Conservation (phyloP, 2,888 invertebrate species). For the Cataglyphis altisquamis region DNA sequence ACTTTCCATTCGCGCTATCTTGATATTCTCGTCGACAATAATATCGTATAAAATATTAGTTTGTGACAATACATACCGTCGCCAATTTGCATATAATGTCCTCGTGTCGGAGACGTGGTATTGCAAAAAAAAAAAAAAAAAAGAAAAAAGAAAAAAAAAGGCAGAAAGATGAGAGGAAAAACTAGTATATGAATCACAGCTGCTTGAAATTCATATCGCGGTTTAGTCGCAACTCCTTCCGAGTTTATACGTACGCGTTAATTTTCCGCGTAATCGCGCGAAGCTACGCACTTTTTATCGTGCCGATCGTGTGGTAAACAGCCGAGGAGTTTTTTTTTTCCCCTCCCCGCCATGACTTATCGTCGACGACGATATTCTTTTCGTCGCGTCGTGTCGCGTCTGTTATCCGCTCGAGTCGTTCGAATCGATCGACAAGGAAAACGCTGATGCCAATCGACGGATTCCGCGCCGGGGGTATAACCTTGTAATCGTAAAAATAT, state of each 20-base stretch:
- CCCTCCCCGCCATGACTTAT: conserved; percentile 46
- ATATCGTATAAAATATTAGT: conserved; percentile 5
- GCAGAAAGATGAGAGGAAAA: neutral
- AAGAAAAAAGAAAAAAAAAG: neutral
- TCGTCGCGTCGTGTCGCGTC: conserved; percentile 27
- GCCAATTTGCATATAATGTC: neutral
- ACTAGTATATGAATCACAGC: conserved; percentile 26
- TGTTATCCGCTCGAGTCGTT: conserved; percentile 28
- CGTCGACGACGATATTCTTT: conserved; percentile 52
- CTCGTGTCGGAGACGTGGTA: neutral
- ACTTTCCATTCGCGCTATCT: neutral
- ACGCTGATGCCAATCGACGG: conserved; percentile 66
- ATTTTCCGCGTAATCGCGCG: conserved; percentile 57
- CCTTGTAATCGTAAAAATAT: conserved; percentile 77
- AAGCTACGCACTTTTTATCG: conserved; percentile 53
- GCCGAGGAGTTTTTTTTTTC: conserved; percentile 36
- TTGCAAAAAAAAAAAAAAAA: neutral
- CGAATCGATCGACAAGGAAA: conserved; percentile 55
- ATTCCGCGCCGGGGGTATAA: conserved; percentile 62
- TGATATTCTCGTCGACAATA: neutral
- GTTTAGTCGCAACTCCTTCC: conserved; percentile 20
- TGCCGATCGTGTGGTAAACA: conserved; percentile 56
- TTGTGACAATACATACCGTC: neutral
- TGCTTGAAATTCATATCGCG: conserved; percentile 33
- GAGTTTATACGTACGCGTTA: conserved; percentile 44